Conservation (phyloP, 1,140 invertebrate species). For the Zelostemma sp. region DNA sequence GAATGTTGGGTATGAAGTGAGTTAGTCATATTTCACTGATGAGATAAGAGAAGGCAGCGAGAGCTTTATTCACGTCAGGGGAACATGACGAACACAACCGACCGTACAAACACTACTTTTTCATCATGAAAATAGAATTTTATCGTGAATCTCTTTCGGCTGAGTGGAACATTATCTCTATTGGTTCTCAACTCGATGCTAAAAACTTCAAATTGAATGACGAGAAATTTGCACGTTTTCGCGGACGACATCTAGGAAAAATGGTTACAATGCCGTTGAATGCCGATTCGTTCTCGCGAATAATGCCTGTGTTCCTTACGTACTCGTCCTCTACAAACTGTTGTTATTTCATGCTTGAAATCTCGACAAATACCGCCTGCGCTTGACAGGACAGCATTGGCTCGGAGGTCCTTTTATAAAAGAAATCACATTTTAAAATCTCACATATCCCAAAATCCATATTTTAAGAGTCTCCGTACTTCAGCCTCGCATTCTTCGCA, state of each 20-base stretch:
- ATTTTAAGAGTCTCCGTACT: constrained; percentile 6
- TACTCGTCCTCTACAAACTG: constrained; percentile 16
- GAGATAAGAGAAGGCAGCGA: background rate
- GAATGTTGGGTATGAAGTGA: background rate
- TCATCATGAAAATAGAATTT: background rate
- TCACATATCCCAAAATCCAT: constrained; percentile 15
- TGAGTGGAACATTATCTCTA: too few species aligned
- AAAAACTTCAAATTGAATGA: too few species aligned
- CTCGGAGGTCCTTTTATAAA: constrained; percentile 26
- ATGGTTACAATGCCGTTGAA: background rate
- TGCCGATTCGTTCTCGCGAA: constrained; percentile 32
- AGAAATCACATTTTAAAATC: constrained; percentile 22
- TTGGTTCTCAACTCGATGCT: too few species aligned
- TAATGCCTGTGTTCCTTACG: constrained; percentile 32
- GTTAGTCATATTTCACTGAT: background rate
- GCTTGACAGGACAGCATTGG: constrained; percentile 32
- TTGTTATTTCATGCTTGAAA: constrained; percentile 36
- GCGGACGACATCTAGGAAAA: too few species aligned
- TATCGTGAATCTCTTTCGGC: too few species aligned
- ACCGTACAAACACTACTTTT: background rate
- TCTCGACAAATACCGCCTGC: constrained; percentile 32
- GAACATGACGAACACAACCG: background rate
- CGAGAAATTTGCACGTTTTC: too few species aligned
- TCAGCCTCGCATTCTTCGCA: too few species aligned
- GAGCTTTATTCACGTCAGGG: background rate